Evolutionary conservation across 2,888 invertebrate species (phyloP), one percentile per base, ranked within the genome.

Genomic region (Coecobrya sp.): DNA sequence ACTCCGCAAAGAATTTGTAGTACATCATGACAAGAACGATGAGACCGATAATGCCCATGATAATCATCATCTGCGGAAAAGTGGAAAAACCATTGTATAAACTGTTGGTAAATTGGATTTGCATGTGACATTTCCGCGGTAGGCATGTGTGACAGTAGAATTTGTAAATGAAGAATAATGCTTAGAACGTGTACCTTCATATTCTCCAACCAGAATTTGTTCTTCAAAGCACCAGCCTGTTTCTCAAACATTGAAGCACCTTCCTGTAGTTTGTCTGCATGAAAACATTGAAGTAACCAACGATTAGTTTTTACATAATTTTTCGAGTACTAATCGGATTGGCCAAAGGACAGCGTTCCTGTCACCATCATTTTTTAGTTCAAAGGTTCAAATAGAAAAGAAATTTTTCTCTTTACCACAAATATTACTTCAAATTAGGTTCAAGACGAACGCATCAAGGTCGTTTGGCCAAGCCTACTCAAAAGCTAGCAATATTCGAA

Each of bases 191-290:
- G 36, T 95, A 96, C 96, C 97, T 99, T 99, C 96, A 99, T 97
- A 96, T 99, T 99, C 96, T 99, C 98, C 97, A 99, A 98, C 99
- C 99, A 99, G 96, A 98, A 99, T 96, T 99, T 99, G 96, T 98
- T 97, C 96, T 99, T 99, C 95, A 99, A 97, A 96, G 99, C 99
- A 94, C 98, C 98, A 94, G 99, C 99, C 96, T 99, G 99, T 95
- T 99, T 99, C 96, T 99, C 99, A 96, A 99, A 99, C 96, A 99
- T 99, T 94, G 99, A 98, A 91, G 98, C 99, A 92, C 98, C 98
- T 96, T 98, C 98, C 95, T 98, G 98, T 94, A 99, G 96, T 93
- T 99, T 99, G 97, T 99, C 99, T 97, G 30, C 1, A 49, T 36
- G 36, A 36, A 4, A 36, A 36, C 2, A 36, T 36, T 2, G 10